Conservation (phyloP, 2,113 vertebrate genomes). For the Heloderma charlesbogerti region DNA sequence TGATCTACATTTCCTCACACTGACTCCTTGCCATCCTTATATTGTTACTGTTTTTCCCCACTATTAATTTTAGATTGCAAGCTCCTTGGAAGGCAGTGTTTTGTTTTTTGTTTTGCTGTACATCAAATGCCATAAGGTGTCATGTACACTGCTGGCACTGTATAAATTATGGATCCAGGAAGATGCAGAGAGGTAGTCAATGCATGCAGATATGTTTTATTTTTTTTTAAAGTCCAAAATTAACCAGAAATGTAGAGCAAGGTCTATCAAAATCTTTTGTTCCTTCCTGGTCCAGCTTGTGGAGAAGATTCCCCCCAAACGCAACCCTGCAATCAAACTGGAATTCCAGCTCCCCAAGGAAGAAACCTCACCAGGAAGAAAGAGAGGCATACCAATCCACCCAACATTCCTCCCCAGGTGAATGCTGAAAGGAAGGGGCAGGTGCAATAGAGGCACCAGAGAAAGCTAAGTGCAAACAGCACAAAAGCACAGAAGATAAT, state of each 20-base stretch:
- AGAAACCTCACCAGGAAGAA: neutral
- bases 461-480: neutral
- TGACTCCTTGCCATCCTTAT: neutral
- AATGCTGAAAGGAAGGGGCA: neutral
- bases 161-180: neutral
- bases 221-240: neutral
- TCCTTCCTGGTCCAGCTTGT: neutral
- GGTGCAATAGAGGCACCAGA: neutral
- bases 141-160: neutral
- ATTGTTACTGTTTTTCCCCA: neutral
- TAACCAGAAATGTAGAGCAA: neutral
- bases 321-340: neutral
- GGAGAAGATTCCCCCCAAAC: neutral
- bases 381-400: neutral
- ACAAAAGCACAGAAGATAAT: neutral
- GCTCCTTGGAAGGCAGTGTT: neutral
- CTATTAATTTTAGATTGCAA: neutral
- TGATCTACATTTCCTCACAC: neutral
- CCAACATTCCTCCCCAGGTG: neutral
- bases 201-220: neutral
- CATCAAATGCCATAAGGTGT: neutral
- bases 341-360: neutral
- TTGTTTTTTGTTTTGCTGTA: neutral
- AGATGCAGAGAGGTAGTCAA: neutral
- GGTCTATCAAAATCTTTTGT: neutral